Percentiles rank a stretch among this genome's conserved stretches.
Evolutionary conservation across 2,888 invertebrate species (phyloP).

Genomic region (Volucella zonaria): DNA sequence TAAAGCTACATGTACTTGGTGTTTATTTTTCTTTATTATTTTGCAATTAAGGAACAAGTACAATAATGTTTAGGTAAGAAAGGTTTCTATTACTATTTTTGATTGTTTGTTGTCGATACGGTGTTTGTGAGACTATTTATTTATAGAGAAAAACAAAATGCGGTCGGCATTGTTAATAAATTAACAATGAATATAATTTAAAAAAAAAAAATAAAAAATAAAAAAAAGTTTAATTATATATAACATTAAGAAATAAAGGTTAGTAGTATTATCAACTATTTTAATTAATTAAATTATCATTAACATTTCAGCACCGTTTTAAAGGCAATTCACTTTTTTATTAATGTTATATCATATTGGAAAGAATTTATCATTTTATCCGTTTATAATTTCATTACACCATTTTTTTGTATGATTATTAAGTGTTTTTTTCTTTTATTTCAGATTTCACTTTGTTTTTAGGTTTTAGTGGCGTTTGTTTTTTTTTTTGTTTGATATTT

Average conservation of each 20-base stretch:
- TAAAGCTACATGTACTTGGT: constrained; percentile 33
- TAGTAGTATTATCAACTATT: constrained; percentile 61
- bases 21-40: constrained; percentile 33
- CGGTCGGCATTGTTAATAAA: constrained; percentile 27
- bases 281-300: constrained; percentile 76
- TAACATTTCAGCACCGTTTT: constrained; percentile 82
- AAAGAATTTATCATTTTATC: constrained; percentile 65
- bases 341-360: constrained; percentile 41
- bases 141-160: constrained; percentile 37
- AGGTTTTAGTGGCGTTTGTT: constrained; percentile 36
- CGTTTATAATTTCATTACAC: constrained; percentile 56
- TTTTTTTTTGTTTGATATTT: too few species aligned
- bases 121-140: constrained; percentile 51
- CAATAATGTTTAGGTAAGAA: constrained; percentile 26
- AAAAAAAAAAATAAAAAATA: constrained; percentile 53
- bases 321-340: constrained; percentile 76
- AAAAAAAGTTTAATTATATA: constrained; percentile 44
- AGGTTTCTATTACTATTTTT: constrained; percentile 70
- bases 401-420: constrained; percentile 37
- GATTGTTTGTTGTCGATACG: constrained; percentile 66
- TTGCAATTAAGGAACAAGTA: constrained; percentile 21
- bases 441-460: constrained; percentile 40
- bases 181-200: constrained; percentile 47
- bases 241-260: constrained; percentile 59
- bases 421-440: constrained; percentile 31